Evolutionary conservation across 2,797 vertebrate genomes (phyloP).

Genomic region (Sandelia bainsii): DNA sequence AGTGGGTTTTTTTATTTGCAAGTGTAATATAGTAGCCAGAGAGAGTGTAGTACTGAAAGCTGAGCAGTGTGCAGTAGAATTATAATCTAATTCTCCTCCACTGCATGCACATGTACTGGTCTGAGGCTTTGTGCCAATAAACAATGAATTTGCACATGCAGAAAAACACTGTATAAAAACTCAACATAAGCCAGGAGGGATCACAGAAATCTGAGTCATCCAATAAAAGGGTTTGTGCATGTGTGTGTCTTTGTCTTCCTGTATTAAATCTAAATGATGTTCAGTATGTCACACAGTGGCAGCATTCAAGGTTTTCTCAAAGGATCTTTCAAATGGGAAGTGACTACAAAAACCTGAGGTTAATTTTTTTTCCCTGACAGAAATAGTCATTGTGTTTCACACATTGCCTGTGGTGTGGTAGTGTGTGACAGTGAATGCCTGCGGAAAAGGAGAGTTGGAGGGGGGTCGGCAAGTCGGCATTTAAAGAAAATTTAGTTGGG

Average conservation of each 20-base stretch:
- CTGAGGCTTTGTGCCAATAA: slow-evolving; percentile 41
- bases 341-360: slow-evolving; percentile 42
- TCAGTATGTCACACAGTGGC: slow-evolving; percentile 12
- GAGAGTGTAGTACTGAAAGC: slow-evolving; percentile 1
- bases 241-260: slow-evolving; percentile 23
- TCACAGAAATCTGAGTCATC: slow-evolving; percentile 40
- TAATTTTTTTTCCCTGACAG: slow-evolving; percentile 32
- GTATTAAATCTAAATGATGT: slow-evolving; percentile 23
- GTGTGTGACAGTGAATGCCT: slow-evolving; percentile 24
- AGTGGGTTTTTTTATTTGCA: slow-evolving; percentile 23
- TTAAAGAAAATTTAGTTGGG: slow-evolving; percentile 25
- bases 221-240: slow-evolving; percentile 26
- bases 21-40: slow-evolving; percentile 9
- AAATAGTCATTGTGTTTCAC: slow-evolving; percentile 41
- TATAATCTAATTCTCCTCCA: slow-evolving; percentile 49
- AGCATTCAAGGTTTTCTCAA: slow-evolving; percentile 30
- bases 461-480: slow-evolving; percentile 16
- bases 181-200: slow-evolving; percentile 28
- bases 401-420: slow-evolving; percentile 26
- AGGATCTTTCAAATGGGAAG: slow-evolving; percentile 35
- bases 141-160: slow-evolving; percentile 46
- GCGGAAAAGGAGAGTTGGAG: slow-evolving; percentile 1
- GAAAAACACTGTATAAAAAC: slow-evolving; percentile 32
- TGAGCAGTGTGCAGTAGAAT: slow-evolving; percentile 37
- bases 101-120: slow-evolving; percentile 33